phyloP scores from a whole-genome alignment of 2,797 vertebrate species.

The Tamandua tetradactyla region DNA sequence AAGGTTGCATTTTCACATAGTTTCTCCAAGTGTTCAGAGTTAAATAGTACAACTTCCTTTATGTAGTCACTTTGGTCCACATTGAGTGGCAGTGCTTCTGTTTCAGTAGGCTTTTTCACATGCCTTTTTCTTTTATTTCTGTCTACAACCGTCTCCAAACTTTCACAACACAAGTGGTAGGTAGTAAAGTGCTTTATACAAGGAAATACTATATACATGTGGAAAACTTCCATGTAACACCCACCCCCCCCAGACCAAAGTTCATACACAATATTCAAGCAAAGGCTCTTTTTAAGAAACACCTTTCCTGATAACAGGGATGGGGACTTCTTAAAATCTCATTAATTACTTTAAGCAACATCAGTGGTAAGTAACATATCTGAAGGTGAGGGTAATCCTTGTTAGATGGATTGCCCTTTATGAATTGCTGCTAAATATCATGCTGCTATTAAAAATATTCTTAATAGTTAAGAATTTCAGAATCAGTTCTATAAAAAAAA shows the following conservation, averaged over 20 bases:
- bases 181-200: slow-evolving; percentile 90
- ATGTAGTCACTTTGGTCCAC: background rate
- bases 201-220: slow-evolving; percentile 85
- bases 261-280: slow-evolving; percentile 62
- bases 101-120: slow-evolving; percentile 65
- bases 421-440: slow-evolving; percentile 50
- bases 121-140: slow-evolving; percentile 71
- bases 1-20: slow-evolving; percentile 69
- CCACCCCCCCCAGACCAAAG: slow-evolving; percentile 77
- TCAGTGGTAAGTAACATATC: background rate
- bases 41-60: slow-evolving; percentile 70
- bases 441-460: background rate
- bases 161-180: slow-evolving; percentile 75
- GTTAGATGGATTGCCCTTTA: slow-evolving; percentile 8
- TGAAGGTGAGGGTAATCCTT: background rate
- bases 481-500: slow-evolving; percentile 57
- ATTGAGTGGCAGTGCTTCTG: slow-evolving; percentile 74
- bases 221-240: slow-evolving; percentile 75
- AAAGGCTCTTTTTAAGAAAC: slow-evolving; percentile 71
- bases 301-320: slow-evolving; percentile 6
- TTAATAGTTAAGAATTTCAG: fast-evolving
- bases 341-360: slow-evolving; percentile 70
- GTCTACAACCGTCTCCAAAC: slow-evolving; percentile 76
- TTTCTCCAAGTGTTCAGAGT: slow-evolving; percentile 73
- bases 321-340: slow-evolving; percentile 42